phyloP scores from a whole-genome alignment of 2,888 invertebrate genomes.

The Gandaritis pyraliata region DNA sequence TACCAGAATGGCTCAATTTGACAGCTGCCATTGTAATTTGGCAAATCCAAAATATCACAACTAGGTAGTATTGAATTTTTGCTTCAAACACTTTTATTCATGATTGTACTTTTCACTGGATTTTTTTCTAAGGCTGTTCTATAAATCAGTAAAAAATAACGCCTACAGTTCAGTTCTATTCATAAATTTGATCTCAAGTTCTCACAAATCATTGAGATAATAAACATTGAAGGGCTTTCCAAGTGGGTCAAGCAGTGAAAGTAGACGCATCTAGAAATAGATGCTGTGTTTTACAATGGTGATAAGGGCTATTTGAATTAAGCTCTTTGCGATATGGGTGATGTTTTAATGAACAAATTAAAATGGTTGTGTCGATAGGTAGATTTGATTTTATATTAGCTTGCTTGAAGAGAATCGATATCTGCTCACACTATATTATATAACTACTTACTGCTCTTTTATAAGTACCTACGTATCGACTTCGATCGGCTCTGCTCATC shows the following conservation, averaged over 20 bases:
- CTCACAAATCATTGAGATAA: slow-evolving; percentile 44
- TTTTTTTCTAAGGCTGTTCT: slow-evolving; percentile 6
- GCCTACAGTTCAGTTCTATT: slow-evolving; percentile 37
- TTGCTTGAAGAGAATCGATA: slow-evolving; percentile 2
- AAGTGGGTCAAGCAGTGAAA: slow-evolving; percentile 69
- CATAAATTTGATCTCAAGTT: slow-evolving; percentile 40
- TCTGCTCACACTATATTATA: too few relatives aligned
- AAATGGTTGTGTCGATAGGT: slow-evolving; percentile 31
- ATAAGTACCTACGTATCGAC: too few relatives aligned
- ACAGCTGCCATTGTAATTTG: too few relatives aligned
- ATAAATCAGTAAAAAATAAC: slow-evolving; percentile 25
- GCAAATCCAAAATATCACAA: too few relatives aligned
- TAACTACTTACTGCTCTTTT: too few relatives aligned
- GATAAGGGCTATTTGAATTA: slow-evolving; percentile 13
- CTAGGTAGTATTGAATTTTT: background rate
- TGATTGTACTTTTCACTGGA: slow-evolving; percentile 4
- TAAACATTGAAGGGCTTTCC: slow-evolving; percentile 55
- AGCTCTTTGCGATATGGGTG: slow-evolving; percentile 11
- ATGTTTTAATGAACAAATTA: slow-evolving; percentile 29
- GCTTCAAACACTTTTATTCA: slow-evolving; percentile 8
- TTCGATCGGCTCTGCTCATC: slow-evolving; percentile 20
- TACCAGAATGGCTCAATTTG: too few relatives aligned
- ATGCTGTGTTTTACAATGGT: slow-evolving; percentile 18
- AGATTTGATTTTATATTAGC: slow-evolving; percentile 12
- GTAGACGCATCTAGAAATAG: slow-evolving; percentile 45